Evolutionary conservation across 2,888 invertebrate species (phyloP), one percentile per base, ranked within the genome.

Genomic region (Amphipoea oculea): DNA sequence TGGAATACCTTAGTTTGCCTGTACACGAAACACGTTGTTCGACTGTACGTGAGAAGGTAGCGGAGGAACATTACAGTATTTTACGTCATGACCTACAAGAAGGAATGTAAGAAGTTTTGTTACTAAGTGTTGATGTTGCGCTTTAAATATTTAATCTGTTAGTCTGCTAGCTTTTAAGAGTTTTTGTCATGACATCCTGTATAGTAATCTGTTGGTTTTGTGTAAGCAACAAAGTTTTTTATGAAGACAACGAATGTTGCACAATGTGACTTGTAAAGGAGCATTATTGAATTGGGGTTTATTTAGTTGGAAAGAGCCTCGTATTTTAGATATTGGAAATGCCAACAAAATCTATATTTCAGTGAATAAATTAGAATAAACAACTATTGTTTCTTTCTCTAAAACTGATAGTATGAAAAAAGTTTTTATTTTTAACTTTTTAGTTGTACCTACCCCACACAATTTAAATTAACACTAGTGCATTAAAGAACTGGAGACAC

Each of bases 131-230:
- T 82, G 67, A 84, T 83, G 84, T 45, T 57, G 42, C 23, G 6
- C 76, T 48, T 82, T 48, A 79, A 79, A 79, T 79, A 79, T 79
- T 76, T 82, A 82, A 82, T 75, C 29, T 40, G 54, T 82, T 60
- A 42, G 48, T 76, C 42, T 51, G 42, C 36, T 66, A 20, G 83
- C 57, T 77, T 57, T 76, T 60, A 82, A 2, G 17, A 45, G 65
- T 42, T 82, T 60, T 51, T 76, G 66, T 82, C 79, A 82, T 51
- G 65, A 48, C 45, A 76, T 17, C 29, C 54, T n/a, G 6, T 57
- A 6, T 9, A 48, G 12, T 81, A 63, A 40, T 4, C 29, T 48
- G n/a, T 0, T 2, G 2, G 36, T 77, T 77, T 77, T 29, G 4
- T 62, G 23, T 40, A 20, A 9, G n/a, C 40, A 65, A 29, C 40